Conservation (phyloP, 2,797 vertebrate genomes). For the Gallinago solitaria region DNA sequence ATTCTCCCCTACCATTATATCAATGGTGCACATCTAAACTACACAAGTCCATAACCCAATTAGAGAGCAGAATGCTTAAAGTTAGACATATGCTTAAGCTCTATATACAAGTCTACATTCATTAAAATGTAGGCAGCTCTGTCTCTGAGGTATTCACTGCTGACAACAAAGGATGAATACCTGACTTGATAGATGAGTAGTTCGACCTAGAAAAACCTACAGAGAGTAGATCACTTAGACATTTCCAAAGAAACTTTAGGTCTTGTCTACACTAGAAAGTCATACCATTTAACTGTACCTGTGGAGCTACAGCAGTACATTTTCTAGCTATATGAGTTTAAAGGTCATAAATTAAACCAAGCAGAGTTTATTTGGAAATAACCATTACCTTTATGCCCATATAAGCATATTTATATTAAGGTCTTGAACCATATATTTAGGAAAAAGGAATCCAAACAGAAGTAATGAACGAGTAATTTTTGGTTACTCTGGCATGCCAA, state of each 20-base stretch:
- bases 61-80: background rate
- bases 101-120: background rate
- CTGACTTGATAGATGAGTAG: constrained; percentile 59
- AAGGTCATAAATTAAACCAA: constrained; percentile 36
- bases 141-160: constrained; percentile 42
- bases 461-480: background rate
- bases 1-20: background rate
- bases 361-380: constrained; percentile 23
- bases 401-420: background rate
- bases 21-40: background rate
- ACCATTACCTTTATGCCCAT: background rate
- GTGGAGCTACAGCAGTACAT: background rate
- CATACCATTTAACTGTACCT: constrained; percentile 12
- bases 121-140: constrained; percentile 27
- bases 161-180: constrained; percentile 66
- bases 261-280: constrained; percentile 1
- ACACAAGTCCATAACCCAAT: background rate
- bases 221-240: constrained; percentile 25
- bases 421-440: background rate
- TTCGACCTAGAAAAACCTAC: constrained; percentile 48
- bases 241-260: constrained; percentile 21
- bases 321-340: background rate
- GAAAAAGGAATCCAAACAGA: background rate
- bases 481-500: background rate
- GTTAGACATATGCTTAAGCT: constrained; percentile 14